Evolutionary conservation across 2,113 vertebrate genomes (phyloP).

Genomic region (Eretmochelys imbricata): DNA sequence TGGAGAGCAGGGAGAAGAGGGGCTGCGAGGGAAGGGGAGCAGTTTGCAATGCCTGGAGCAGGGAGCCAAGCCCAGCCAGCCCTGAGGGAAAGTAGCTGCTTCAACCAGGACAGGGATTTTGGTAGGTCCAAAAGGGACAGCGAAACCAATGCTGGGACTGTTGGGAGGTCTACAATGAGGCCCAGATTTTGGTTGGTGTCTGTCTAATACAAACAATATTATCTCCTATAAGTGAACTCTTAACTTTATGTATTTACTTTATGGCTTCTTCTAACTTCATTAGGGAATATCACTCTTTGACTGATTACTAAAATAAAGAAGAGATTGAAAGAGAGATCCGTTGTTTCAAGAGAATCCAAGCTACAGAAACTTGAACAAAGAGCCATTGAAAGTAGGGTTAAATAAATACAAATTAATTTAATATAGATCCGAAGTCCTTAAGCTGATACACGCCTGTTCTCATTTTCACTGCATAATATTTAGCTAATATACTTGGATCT

Average conservation of each 20-base stretch:
- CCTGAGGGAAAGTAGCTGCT: neutral
- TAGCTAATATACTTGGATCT: conserved; percentile 67
- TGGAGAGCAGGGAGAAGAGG: neutral
- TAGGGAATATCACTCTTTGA: conserved; percentile 59
- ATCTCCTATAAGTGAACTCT: conserved; percentile 62
- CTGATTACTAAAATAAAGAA: conserved; percentile 68
- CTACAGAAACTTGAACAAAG: conserved; percentile 62
- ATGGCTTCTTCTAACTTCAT: conserved; percentile 64
- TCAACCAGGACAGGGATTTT: neutral
- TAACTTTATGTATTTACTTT: conserved; percentile 66
- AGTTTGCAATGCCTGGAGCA: neutral
- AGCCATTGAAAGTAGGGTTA: conserved; percentile 64
- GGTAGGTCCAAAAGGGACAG: neutral
- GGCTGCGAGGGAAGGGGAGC: neutral
- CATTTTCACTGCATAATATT: conserved; percentile 69
- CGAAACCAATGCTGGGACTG: neutral
- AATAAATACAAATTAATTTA: conserved; percentile 75
- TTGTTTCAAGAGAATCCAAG: conserved; percentile 52
- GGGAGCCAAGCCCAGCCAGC: neutral
- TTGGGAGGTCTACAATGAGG: conserved; percentile 21
- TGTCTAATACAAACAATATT: conserved; percentile 69
- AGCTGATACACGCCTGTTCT: conserved; percentile 47
- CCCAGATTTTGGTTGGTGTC: conserved; percentile 35
- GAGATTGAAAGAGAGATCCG: conserved; percentile 53
- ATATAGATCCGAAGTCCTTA: conserved; percentile 60